Base-by-base conservation (phyloP, 2,888 invertebrate species). In the Uloborus plumipes region DNA sequence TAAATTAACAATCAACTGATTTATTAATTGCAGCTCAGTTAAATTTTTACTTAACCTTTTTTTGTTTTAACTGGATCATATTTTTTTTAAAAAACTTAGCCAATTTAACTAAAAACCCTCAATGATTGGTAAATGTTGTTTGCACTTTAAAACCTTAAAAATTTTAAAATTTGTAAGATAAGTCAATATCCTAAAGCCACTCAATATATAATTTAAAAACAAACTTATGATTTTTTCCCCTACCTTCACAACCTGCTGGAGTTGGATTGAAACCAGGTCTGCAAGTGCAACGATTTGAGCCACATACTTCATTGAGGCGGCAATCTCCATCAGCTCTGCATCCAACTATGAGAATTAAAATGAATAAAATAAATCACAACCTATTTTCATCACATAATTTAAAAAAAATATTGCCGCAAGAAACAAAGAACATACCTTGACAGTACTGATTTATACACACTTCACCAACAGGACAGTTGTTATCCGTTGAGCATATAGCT, bases 401-500 rank as follows among this genome's bases (percentile, higher is more conserved):
- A 0, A 55, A 18, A n/a, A 55, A 7, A 4, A 6, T 15, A 55
- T 9, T 55, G 18, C 55, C 9, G 1, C 18, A 59, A 55, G 7
- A 61, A 55, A 39, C 4, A 15, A 31, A 31, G 0, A 22, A n/a
- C 62, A 64, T 84, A 85, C 86, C 86, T 87, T 94, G 92, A 87
- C 97, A 97, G 59, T 93, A 91, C 72, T 96, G 95, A 84, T 93
- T 92, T 85, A 92, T 92, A 61, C 86, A 86, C 80, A 96, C 93
- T 90, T 97, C 96, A 67, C 96, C 96, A 2, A 94, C 94, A 86
- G 96, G 91, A 87, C 97, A 97, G 88, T 96, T 97, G 87, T 94
- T 95, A 88, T 95, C 95, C 14, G 94, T 93, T 88, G 95, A 95
- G 88, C 96, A 97, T 93, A 88, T 96, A 95, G 86, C 94, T 94